Conservation (phyloP, 2,113 vertebrate species). For the Patagioenas fasciata region DNA sequence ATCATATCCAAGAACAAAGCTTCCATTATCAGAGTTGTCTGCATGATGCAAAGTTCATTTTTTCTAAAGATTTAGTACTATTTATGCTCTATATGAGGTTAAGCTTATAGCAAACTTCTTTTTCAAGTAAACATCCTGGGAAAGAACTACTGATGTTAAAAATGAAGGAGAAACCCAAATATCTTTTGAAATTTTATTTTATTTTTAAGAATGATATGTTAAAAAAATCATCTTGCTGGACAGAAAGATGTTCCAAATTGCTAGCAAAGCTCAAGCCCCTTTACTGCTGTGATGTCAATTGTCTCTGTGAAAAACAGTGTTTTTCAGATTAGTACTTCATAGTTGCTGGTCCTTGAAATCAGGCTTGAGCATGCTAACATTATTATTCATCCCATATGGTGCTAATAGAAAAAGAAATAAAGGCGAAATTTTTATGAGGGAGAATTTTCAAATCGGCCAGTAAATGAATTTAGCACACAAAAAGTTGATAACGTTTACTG, state of each 20-base stretch:
- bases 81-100: not conserved
- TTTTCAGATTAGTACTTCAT: not conserved
- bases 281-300: not conserved
- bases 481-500: constrained; percentile 19
- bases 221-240: not conserved
- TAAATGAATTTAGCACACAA: constrained; percentile 1
- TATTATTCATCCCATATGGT: not conserved
- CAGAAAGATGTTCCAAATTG: not conserved
- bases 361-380: not conserved
- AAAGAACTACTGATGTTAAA: not conserved
- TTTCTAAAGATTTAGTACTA: not conserved
- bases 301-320: not conserved
- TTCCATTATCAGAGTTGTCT: not conserved
- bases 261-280: not conserved
- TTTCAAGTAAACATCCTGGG: not conserved
- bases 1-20: not conserved
- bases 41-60: not conserved
- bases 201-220: not conserved
- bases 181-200: not conserved
- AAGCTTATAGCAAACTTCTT: not conserved
- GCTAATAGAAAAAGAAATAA: constrained; percentile 7
- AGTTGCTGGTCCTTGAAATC: not conserved
- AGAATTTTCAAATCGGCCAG: constrained; percentile 2
- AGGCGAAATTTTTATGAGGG: not conserved
- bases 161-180: not conserved